Evolutionary conservation across 2,888 invertebrate genomes (phyloP).

Genomic region (Salticus scenicus): DNA sequence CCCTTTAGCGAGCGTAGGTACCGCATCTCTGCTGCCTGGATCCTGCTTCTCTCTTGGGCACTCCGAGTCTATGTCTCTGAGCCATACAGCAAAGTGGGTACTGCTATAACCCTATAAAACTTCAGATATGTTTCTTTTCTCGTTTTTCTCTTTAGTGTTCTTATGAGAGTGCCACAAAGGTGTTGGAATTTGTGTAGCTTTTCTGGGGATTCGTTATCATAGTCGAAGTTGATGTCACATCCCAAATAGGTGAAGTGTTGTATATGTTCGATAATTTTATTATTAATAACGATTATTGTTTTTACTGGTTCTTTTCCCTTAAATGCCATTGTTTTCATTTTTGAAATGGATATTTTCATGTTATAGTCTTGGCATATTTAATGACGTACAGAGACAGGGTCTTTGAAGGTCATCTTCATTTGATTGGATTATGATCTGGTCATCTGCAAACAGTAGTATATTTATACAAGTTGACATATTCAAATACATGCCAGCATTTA

Average conservation of each 20-base stretch:
- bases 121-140: no score
- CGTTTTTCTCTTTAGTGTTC: no score
- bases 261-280: neutral
- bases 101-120: no score
- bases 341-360: neutral
- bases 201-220: no score
- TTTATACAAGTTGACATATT: neutral
- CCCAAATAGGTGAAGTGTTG: no score
- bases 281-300: neutral
- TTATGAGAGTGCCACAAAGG: no score
- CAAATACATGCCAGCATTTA: neutral
- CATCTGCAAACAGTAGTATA: neutral
- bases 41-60: neutral
- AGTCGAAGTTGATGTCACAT: no score
- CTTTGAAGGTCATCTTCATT: neutral
- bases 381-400: neutral
- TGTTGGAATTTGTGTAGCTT: no score
- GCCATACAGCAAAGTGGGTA: no score
- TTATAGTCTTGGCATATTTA: neutral
- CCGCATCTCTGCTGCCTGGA: neutral
- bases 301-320: neutral
- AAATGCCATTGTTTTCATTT: neutral
- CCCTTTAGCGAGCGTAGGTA: no score
- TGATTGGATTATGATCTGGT: neutral
- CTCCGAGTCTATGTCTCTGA: neutral